Conservation (phyloP, 2,797 vertebrate species). For the Chrosomus eos region DNA sequence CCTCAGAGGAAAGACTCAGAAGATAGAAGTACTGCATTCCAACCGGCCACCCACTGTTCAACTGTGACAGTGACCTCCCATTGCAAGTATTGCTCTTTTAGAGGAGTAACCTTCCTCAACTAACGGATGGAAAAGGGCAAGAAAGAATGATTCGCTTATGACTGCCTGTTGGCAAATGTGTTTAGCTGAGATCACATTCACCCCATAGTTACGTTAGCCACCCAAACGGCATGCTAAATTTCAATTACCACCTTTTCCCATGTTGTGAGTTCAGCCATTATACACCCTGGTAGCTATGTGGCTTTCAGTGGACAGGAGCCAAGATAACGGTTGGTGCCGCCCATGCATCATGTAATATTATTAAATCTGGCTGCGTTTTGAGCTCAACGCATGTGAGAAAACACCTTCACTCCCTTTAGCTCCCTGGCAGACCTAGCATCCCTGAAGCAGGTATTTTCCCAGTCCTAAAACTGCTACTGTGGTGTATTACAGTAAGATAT, state of each 20-base stretch:
- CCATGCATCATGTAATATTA: conserved; percentile 28
- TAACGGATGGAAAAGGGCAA: conserved; percentile 10
- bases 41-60: neutral
- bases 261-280: conserved; percentile 64
- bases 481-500: conserved; percentile 22
- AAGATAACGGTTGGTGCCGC: conserved; percentile 28
- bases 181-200: conserved; percentile 55
- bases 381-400: conserved; percentile 12
- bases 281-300: conserved; percentile 55
- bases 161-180: conserved; percentile 39
- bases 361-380: conserved; percentile 11
- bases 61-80: conserved; percentile 10
- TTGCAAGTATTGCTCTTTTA: conserved; percentile 3
- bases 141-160: conserved; percentile 13
- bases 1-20: neutral
- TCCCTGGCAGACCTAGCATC: conserved; percentile 41
- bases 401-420: conserved; percentile 32
- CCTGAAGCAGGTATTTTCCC: conserved; percentile 41
- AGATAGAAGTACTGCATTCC: neutral
- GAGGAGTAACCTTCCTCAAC: neutral
- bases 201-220: conserved; percentile 26
- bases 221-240: conserved; percentile 42
- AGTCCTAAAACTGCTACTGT: conserved; percentile 41
- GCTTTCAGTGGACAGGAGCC: conserved; percentile 61
- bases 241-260: conserved; percentile 59